Conservation (phyloP, 2,113 vertebrate species). For the Myotis brandtii region DNA sequence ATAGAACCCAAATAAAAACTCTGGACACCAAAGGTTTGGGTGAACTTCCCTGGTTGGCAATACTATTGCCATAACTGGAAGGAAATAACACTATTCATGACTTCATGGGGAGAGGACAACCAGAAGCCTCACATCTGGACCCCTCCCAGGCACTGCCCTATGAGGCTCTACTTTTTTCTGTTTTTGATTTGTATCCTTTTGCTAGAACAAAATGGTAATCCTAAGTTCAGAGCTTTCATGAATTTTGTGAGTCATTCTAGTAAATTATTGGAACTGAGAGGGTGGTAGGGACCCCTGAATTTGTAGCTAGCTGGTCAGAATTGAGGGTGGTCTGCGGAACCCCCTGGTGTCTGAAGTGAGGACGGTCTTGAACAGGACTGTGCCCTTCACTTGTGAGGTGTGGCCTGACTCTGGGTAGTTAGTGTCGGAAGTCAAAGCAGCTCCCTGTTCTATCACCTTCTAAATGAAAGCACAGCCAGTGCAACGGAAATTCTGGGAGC, state of each 20-base stretch:
- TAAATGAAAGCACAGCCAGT: not conserved
- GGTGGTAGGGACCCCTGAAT: not conserved
- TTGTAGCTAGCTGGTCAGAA: not conserved
- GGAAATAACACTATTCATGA: no score
- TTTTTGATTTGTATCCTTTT: not conserved
- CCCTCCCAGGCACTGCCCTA: not conserved
- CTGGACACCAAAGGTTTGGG: not conserved
- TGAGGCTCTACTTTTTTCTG: not conserved
- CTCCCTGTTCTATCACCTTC: not conserved
- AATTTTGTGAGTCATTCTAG: not conserved
- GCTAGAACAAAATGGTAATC: not conserved
- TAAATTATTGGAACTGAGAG: not conserved
- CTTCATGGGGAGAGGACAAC: not conserved
- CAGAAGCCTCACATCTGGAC: not conserved
- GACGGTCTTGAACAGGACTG: no score
- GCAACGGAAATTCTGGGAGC: not conserved
- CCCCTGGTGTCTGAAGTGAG: not conserved
- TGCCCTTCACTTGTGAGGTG: not conserved
- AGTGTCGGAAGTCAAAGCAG: not conserved
- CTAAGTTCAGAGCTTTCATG: not conserved
- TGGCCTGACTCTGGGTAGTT: not conserved
- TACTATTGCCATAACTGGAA: not conserved
- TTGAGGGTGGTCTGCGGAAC: not conserved
- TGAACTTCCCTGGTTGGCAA: not conserved
- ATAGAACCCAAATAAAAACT: not conserved